Evolutionary conservation across 2,113 vertebrate species (phyloP).

Genomic region (Lates calcarifer): DNA sequence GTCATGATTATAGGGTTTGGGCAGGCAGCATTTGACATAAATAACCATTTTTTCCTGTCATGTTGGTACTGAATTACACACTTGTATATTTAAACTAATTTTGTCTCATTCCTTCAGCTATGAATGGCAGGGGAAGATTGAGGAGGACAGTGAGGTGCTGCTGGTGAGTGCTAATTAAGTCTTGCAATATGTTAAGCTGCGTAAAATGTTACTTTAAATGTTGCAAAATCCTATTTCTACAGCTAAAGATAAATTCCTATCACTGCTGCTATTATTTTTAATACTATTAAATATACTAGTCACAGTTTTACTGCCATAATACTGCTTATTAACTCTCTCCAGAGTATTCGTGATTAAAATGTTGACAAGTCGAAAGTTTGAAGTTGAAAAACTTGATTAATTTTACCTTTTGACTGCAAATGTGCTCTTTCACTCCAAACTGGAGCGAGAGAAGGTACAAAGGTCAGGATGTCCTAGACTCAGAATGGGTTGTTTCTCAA

Average conservation of each 20-base stretch:
- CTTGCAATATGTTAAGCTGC: background rate
- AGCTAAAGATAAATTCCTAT: background rate
- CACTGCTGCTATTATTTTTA: background rate
- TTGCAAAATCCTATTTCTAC: background rate
- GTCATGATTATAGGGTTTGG: background rate
- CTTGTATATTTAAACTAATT: background rate
- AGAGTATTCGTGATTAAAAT: too few relatives aligned
- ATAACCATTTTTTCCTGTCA: background rate
- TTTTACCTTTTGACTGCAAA: too few relatives aligned
- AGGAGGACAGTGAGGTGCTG: slow-evolving; percentile 90
- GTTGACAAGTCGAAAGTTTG: too few relatives aligned
- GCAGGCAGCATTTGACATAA: background rate
- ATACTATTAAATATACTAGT: background rate
- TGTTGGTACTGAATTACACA: background rate
- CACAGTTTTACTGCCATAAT: background rate
- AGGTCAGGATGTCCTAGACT: background rate
- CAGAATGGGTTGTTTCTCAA: background rate
- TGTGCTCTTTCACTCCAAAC: too few relatives aligned
- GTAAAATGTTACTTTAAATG: background rate
- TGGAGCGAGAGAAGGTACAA: background rate
- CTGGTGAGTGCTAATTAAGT: slow-evolving; percentile 83
- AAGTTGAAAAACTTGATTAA: too few relatives aligned
- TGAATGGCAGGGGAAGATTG: slow-evolving; percentile 92
- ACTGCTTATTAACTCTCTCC: background rate
- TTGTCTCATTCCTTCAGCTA: slow-evolving; percentile 80